Evolutionary conservation across 2,113 vertebrate species (phyloP), one percentile per base, ranked within the genome.

Genomic region (Brienomyrus longianalis): DNA sequence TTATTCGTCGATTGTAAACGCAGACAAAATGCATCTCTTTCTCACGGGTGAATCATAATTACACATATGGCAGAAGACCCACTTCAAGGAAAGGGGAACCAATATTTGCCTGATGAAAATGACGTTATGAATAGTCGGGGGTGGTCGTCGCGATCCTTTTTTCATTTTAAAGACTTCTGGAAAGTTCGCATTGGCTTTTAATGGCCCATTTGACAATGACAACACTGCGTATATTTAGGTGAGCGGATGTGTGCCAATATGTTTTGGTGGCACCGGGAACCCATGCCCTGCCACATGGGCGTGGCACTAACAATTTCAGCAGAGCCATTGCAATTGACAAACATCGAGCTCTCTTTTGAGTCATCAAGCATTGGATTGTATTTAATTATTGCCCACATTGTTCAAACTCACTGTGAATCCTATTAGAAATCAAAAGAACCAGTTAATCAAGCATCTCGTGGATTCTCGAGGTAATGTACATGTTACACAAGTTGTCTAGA

Each of bases 101-200:
- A 84, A 84, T 10, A 19, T 84, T 48, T 23, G 83, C 85, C 50
- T 35, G 85, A 54, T 31, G 85, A 52, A 54, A 54, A 54, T 54
- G 51, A 54, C 50, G 85, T 39, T 54, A 48, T 87, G 15, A 87
- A 54, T 11, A 87, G 27, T 17, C 50, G 7, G 51, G 83, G 85
- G 84, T 87, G 85, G 50, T 52, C 50, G 85, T 1, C 31, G 47
- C 15, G 50, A 31, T 86, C 85, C 10, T 35, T 87, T 87, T 87
- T 51, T 87, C 85, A 27, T 87, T 87, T 87, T 39, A 56, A 56
- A 87, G 31, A 54, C 48, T 54, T 87, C n/a, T 35, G 27, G 85
- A 87, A 87, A 87, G 85, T 87, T 87, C 85, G 8, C 13, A 31
- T 19, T 35, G n/a, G 51, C 39, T 21, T 39, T 48, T 84, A 21